These are phyloP conservation scores for Apis mellifera DNA, from an alignment of 1,140 invertebrate genomes.

Conservation along the genomic window DNA sequence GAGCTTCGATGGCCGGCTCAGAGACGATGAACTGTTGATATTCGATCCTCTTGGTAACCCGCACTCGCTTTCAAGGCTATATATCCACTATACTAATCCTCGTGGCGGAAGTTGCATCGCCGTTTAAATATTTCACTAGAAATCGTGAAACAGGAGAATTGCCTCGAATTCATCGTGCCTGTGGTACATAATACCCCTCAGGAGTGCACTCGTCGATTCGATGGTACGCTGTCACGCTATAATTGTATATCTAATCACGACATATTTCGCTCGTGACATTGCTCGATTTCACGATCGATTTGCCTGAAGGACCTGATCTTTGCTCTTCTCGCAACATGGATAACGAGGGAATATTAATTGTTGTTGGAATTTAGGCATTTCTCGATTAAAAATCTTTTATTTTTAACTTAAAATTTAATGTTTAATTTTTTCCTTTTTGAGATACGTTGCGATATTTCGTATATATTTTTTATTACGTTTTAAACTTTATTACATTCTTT, in stretches of 20 bases:
- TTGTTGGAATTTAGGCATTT: too few species aligned
- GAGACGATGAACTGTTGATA: too few species aligned
- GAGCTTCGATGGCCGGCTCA: too few species aligned
- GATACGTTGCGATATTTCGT: too few species aligned
- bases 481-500: too few species aligned
- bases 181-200: not conserved
- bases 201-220: not conserved
- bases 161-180: not conserved
- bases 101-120: not conserved
- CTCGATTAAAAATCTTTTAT: too few species aligned
- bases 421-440: too few species aligned
- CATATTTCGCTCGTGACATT: not conserved
- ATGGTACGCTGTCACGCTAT: not conserved
- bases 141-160: not conserved
- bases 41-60: slow-evolving; percentile 3
- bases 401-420: too few species aligned
- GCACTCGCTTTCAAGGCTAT: not conserved
- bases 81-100: slow-evolving; percentile 4
- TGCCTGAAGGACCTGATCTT: not conserved
- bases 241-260: not conserved
- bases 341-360: too few species aligned
- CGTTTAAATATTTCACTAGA: slow-evolving; percentile 10
- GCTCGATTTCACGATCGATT: slow-evolving; percentile 1
- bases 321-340: not conserved
- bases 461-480: too few species aligned